phyloP scores from a whole-genome alignment of 2,888 invertebrate genomes.

The Xanthorhoe spadicearia region DNA sequence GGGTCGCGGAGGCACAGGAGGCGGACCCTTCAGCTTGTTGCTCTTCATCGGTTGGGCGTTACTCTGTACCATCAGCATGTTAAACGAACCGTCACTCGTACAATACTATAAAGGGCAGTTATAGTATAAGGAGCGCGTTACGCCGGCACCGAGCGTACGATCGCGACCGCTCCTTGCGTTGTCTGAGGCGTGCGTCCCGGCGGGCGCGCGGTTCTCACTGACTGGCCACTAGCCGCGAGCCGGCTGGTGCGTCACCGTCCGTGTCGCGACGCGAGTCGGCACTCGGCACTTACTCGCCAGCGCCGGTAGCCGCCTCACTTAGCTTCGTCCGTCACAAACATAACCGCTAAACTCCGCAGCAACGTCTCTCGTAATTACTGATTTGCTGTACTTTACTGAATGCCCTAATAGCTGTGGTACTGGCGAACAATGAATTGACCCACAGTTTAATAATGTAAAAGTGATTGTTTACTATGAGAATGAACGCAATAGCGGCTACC shows the following conservation, averaged over 20 bases:
- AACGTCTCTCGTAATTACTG: conserved; percentile 20
- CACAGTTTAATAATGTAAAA: conserved; percentile 64
- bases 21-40: conserved; percentile 86
- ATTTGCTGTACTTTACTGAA: conserved; percentile 24
- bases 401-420: conserved; percentile 34
- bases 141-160: conserved; percentile 66
- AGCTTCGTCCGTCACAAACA: conserved; percentile 17
- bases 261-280: conserved; percentile 30
- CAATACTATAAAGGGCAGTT: conserved; percentile 78
- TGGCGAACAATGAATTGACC: conserved; percentile 66
- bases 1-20: conserved; percentile 93
- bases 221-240: conserved; percentile 43
- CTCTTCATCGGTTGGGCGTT: conserved; percentile 84
- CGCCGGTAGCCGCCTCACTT: conserved; percentile 22
- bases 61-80: conserved; percentile 84
- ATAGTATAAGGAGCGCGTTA: conserved; percentile 81
- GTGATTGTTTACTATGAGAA: conserved; percentile 74
- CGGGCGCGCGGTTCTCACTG: conserved; percentile 72
- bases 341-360: conserved; percentile 18
- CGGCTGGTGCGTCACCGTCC: conserved; percentile 36
- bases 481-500: conserved; percentile 58
- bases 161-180: conserved; percentile 64
- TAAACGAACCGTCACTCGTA: conserved; percentile 74
- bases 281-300: conserved; percentile 19
- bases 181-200: conserved; percentile 65